Percentiles rank a stretch among this genome's conserved stretches.
Evolutionary conservation across 2,113 vertebrate genomes (phyloP).

Genomic region (Silurus glanis): DNA sequence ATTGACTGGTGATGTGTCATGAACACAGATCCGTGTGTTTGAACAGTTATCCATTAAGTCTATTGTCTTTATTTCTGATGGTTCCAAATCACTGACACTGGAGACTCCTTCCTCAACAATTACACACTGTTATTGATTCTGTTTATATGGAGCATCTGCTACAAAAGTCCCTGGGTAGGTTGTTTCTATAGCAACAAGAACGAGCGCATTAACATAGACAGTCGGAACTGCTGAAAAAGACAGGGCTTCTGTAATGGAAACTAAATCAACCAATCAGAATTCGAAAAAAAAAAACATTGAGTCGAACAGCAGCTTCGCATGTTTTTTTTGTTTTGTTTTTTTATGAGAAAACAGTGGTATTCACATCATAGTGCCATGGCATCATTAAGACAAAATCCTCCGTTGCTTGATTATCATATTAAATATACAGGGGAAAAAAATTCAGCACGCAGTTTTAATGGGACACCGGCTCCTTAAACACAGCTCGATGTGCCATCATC

Average conservation of each 20-base stretch:
- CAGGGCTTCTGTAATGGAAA: not conserved
- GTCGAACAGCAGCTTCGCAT: not conserved
- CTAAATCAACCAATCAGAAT: not conserved
- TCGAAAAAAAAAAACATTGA: not conserved
- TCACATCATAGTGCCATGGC: not conserved
- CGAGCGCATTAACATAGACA: not conserved
- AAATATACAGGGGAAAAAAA: not conserved
- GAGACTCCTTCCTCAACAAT: not conserved
- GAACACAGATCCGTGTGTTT: not conserved
- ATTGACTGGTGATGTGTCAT: not conserved
- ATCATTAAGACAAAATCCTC: conserved; percentile 5
- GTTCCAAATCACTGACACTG: not conserved
- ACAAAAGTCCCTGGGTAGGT: not conserved
- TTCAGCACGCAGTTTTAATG: not conserved
- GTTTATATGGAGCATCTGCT: not conserved
- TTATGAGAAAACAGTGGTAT: not conserved
- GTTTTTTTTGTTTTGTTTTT: not conserved
- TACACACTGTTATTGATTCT: not conserved
- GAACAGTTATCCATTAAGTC: not conserved
- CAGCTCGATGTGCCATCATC: not conserved
- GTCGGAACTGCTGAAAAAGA: not conserved
- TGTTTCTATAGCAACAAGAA: not conserved
- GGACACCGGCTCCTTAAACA: conserved; percentile 19
- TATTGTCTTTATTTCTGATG: not conserved
- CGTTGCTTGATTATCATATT: not conserved